phyloP scores from a whole-genome alignment of 1,140 invertebrate genomes.

The Drosophila varians region DNA sequence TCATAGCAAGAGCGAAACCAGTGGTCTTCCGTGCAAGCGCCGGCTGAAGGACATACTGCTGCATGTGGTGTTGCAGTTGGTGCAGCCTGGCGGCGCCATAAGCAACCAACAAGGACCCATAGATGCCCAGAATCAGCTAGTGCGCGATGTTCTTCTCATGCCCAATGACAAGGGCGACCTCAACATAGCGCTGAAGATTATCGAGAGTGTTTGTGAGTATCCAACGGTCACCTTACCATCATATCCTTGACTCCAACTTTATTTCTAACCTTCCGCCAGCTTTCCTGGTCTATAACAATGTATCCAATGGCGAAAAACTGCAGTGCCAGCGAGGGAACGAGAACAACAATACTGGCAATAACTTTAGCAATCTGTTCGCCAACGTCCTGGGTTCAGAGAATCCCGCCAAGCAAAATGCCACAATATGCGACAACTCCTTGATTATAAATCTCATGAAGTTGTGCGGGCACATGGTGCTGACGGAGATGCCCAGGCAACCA shows the following conservation, averaged over 20 bases:
- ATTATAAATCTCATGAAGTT: slow-evolving; percentile 89
- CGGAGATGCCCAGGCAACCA: slow-evolving; percentile 85
- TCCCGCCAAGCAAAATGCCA: slow-evolving; percentile 84
- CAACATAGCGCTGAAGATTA: slow-evolving; percentile 89
- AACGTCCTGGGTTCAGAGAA: slow-evolving; percentile 87
- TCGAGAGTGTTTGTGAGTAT: slow-evolving; percentile 88
- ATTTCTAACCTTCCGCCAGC: slow-evolving; percentile 58
- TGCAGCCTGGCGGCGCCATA: slow-evolving; percentile 89
- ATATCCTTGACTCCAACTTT: background rate
- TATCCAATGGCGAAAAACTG: slow-evolving; percentile 86
- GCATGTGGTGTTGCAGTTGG: slow-evolving; percentile 89
- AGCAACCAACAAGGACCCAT: slow-evolving; percentile 89
- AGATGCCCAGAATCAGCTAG: slow-evolving; percentile 91
- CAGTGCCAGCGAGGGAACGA: slow-evolving; percentile 85
- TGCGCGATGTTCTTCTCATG: slow-evolving; percentile 88
- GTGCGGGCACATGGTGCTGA: slow-evolving; percentile 88
- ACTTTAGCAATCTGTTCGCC: slow-evolving; percentile 88
- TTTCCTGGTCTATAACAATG: slow-evolving; percentile 86
- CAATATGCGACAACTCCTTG: slow-evolving; percentile 87
- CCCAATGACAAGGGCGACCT: slow-evolving; percentile 89
- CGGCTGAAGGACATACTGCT: slow-evolving; percentile 89
- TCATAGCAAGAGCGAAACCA: slow-evolving; percentile 88
- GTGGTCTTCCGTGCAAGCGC: slow-evolving; percentile 85
- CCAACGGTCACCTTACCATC: background rate
- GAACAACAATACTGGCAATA: slow-evolving; percentile 77